Percentiles rank a stretch among this genome's conserved stretches.
Evolutionary conservation across 2,113 vertebrate species (phyloP).

Genomic region (Corythaixoides concolor): DNA sequence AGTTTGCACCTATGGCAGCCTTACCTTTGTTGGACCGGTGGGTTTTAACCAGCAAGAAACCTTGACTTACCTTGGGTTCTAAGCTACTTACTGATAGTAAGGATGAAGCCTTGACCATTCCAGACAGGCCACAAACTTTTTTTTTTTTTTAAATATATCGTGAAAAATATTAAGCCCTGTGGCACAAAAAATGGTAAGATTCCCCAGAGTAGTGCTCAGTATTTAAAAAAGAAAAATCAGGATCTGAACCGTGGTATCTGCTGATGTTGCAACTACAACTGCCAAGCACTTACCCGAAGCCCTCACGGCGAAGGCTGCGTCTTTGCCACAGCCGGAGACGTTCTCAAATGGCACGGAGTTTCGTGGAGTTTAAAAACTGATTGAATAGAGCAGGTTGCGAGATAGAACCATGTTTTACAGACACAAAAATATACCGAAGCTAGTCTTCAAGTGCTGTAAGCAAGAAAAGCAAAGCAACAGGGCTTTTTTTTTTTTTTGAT

Average conservation of each 20-base stretch:
- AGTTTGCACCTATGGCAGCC: accelerated
- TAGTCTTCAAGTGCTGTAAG: neutral
- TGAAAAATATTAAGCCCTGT: neutral
- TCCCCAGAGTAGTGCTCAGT: neutral
- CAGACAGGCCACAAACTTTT: too few species aligned
- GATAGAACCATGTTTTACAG: neutral
- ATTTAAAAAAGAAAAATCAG: neutral
- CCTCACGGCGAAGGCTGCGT: accelerated
- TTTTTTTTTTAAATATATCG: neutral
- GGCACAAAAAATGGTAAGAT: neutral
- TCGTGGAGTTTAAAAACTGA: neutral
- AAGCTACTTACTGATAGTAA: neutral
- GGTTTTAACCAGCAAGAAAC: neutral
- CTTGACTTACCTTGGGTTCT: neutral
- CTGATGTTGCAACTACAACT: neutral
- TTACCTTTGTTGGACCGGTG: neutral
- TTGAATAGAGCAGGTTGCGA: neutral
- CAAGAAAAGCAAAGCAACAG: neutral
- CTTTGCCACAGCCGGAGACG: too few species aligned
- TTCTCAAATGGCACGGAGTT: neutral
- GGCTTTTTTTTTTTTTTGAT: too few species aligned
- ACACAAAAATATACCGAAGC: neutral
- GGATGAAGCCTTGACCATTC: neutral
- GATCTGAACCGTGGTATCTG: neutral
- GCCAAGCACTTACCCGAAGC: neutral